Evolutionary conservation across 2,888 invertebrate species (phyloP), one percentile per base, ranked within the genome.

Genomic region (Drosophila parthenogenetica): DNA sequence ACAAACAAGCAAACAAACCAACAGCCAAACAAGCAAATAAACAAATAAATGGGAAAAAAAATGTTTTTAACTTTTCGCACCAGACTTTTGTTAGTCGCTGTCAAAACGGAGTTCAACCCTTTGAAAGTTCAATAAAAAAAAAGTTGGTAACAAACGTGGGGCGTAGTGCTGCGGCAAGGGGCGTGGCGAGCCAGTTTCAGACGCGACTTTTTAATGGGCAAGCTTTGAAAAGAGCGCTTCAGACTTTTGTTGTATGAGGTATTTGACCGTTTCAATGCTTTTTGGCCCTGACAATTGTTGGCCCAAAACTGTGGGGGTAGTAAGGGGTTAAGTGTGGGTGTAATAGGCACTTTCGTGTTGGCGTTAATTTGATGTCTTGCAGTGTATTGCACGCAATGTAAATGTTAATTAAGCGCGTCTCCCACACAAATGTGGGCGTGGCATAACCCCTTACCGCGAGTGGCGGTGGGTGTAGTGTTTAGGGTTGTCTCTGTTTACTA

Each of bases 331-430:
- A 5, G 11, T 14, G 14, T 11, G 29, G 29, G 35, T 10, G 2
- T 42, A 25, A 13, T 48, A 48, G 48, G 16, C 48, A 32, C 61
- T 42, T 54, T 70, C 69, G 64, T 54, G 66, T n/a, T 57, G 73
- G 79, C 73, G 73, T 82, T 79, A 75, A 83, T 75, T 81, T 73
- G 57, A 77, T 79, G 83, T 79, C 83, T 76, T 84, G 83, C 75
- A 67, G 69, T 79, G 61, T 66, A 79, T 65, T 71, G 73, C 87
- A 84, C 79, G 82, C 82, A 84, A 82, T 79, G 82, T 85, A 73
- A 77, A 86, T 86, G 83, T 70, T 86, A 85, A 86, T 84, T 84
- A 73, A 66, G 79, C 72, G 16, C 51, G 61, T 35, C 35, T 35
- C 13, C 48, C 58, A 64, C 72, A 66, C 50, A 50, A 58, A 35